Evolutionary conservation across 2,888 invertebrate species (phyloP).

Genomic region (Macrophya alboannulata): DNA sequence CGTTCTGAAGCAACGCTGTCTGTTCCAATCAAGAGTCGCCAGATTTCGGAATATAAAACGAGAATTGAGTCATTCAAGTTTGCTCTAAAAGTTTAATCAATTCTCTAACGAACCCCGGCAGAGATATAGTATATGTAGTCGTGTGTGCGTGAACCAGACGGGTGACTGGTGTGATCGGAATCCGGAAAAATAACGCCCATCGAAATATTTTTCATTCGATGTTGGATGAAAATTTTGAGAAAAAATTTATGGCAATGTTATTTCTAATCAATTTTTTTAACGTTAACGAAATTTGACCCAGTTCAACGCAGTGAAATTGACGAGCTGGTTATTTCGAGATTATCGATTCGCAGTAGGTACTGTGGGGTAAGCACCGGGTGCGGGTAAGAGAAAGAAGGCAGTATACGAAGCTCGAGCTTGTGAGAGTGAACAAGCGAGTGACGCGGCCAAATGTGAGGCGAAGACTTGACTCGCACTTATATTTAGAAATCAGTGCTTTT

Average conservation of each 20-base stretch:
- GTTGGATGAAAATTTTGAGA: not conserved
- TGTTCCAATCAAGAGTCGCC: constrained; percentile 35
- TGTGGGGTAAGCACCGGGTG: constrained; percentile 48
- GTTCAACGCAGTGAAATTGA: constrained; percentile 65
- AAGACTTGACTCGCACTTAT: constrained; percentile 47
- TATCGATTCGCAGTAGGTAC: constrained; percentile 60
- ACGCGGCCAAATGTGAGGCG: constrained; percentile 41
- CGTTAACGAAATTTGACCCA: constrained; percentile 64
- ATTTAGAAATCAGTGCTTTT: constrained; percentile 56
- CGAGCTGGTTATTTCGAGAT: constrained; percentile 62
- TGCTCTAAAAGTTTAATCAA: constrained; percentile 20
- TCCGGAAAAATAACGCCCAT: not conserved
- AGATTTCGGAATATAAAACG: constrained; percentile 29
- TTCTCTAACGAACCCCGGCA: constrained; percentile 16
- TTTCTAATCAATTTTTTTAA: constrained; percentile 9
- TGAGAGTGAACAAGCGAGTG: constrained; percentile 60
- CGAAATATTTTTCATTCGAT: not conserved
- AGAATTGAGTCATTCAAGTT: constrained; percentile 17
- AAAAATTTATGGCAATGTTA: not conserved
- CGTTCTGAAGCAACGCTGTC: not conserved
- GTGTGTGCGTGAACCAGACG: not conserved
- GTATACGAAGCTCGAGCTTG: constrained; percentile 59
- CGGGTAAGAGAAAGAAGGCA: constrained; percentile 57
- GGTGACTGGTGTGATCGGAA: not conserved
- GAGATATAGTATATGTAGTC: not conserved